phyloP scores from a whole-genome alignment of 2,888 invertebrate species.

The Lymantria monacha region DNA sequence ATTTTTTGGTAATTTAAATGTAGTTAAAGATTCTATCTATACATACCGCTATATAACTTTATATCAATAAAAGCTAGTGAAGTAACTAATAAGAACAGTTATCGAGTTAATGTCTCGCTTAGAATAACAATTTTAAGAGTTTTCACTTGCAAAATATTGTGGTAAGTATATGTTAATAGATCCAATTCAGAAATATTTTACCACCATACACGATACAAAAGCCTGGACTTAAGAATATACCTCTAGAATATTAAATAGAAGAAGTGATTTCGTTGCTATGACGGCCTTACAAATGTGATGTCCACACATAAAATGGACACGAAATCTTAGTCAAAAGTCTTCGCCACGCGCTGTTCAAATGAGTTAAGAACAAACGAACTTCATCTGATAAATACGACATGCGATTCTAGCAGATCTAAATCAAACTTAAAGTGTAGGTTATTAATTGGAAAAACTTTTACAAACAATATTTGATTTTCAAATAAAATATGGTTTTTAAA shows the following conservation, averaged over 20 bases:
- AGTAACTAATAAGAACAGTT: too few relatives aligned
- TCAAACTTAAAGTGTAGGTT: not conserved
- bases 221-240: constrained; percentile 16
- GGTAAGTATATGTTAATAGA: not conserved
- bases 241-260: constrained; percentile 10
- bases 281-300: constrained; percentile 2
- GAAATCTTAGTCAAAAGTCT: constrained; percentile 12
- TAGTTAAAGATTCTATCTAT: too few relatives aligned
- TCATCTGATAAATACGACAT: not conserved
- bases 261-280: constrained; percentile 11
- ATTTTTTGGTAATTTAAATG: too few relatives aligned
- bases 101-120: too few relatives aligned
- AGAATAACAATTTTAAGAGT: too few relatives aligned
- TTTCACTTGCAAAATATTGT: too few relatives aligned
- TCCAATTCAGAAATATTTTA: not conserved
- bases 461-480: not conserved
- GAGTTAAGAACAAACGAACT: constrained; percentile 12
- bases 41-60: too few relatives aligned
- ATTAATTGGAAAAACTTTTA: too few relatives aligned
- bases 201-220: constrained; percentile 12
- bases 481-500: not conserved
- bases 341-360: constrained; percentile 6
- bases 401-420: not conserved
- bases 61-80: too few relatives aligned
- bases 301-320: constrained; percentile 4